A percentile compares a stretch with the other conserved stretches of the same genome.
phyloP scores from a whole-genome alignment of 2,113 vertebrate genomes.

The Natator depressus region DNA sequence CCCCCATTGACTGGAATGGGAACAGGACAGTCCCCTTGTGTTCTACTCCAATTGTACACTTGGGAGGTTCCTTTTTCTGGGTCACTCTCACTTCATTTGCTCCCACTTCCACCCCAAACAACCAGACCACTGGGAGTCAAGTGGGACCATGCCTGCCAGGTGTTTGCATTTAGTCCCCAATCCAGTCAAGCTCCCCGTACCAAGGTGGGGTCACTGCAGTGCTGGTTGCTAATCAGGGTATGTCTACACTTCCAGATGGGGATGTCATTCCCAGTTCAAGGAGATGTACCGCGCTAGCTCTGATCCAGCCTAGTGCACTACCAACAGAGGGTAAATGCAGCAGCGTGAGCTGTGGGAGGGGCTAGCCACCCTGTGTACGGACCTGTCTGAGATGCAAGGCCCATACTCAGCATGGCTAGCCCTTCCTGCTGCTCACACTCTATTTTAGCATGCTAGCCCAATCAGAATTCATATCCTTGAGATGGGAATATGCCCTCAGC shows the following conservation, averaged over 20 bases:
- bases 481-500: too few species aligned
- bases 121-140: background rate
- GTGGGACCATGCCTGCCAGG: rapidly evolving
- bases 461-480: too few species aligned
- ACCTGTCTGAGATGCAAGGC: background rate
- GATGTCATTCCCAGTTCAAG: background rate
- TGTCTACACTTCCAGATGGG: too few species aligned
- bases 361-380: background rate
- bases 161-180: rapidly evolving
- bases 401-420: too few species aligned
- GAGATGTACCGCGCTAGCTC: background rate
- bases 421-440: too few species aligned
- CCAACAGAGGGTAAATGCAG: background rate
- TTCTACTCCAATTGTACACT: background rate
- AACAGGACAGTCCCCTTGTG: background rate
- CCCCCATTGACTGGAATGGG: conserved; percentile 20
- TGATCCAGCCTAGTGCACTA: background rate
- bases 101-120: background rate
- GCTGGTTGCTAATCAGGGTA: background rate
- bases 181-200: too few species aligned
- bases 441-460: too few species aligned
- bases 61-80: background rate
- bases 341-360: background rate
- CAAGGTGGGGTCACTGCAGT: background rate
- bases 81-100: background rate